Percentiles rank a stretch among this genome's conserved stretches.
Evolutionary conservation across 1,140 invertebrate species (phyloP).

Genomic region (Heliothis subflexa): DNA sequence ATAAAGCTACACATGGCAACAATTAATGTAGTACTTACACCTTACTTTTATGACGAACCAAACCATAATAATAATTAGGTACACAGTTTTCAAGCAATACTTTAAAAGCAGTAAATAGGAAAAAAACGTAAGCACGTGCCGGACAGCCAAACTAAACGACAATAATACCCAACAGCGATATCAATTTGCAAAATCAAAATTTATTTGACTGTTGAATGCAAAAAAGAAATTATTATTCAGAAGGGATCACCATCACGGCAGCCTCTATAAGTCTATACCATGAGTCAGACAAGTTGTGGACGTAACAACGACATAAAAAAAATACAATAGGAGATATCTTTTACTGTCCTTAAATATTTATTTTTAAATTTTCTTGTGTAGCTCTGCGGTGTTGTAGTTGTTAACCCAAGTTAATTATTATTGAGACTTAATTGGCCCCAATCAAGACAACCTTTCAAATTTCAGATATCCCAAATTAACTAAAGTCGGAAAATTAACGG

Average conservation of each 20-base stretch:
- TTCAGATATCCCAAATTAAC: too few relatives aligned
- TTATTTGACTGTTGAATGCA: conserved; percentile 27
- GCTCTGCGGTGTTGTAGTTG: too few relatives aligned
- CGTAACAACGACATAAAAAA: background rate
- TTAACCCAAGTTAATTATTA: too few relatives aligned
- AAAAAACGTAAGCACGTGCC: background rate
- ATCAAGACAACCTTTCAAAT: too few relatives aligned
- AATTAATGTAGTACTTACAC: background rate
- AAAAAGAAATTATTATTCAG: conserved; percentile 38
- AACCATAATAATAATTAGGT: background rate
- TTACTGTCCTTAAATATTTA: too few relatives aligned
- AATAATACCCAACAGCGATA: conserved; percentile 2
- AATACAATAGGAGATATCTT: too few relatives aligned
- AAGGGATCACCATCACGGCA: conserved; percentile 9
- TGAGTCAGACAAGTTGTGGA: conserved; percentile 7
- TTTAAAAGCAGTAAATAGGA: background rate
- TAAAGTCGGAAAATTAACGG: too few relatives aligned
- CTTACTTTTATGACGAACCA: background rate
- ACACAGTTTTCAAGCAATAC: background rate
- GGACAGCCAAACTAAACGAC: conserved; percentile 11
- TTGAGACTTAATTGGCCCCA: too few relatives aligned
- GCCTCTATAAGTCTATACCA: background rate
- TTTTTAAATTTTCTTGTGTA: too few relatives aligned
- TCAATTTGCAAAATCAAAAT: conserved; percentile 35
- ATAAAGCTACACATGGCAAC: background rate